Base-by-base conservation (phyloP, 2,888 invertebrate genomes). In the Xestoiulus laeticollis region DNA sequence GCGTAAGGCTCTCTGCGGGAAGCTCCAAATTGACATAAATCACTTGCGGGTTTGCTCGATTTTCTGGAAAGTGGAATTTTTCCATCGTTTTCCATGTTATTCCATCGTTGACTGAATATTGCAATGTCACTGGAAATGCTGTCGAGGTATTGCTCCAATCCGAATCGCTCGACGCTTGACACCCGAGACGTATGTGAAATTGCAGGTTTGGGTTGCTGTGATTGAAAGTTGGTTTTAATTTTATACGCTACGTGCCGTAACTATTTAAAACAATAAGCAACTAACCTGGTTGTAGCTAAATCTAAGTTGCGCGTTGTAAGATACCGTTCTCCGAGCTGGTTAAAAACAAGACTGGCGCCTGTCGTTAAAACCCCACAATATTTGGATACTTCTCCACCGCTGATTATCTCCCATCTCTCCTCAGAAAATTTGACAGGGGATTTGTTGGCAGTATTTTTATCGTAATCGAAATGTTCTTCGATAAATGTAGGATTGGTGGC, bases 21-120 rank as follows among this genome's bases (percentile, higher is more conserved):
- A 92, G 89, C 85, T 91, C 91, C 0, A 92, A 89, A 1, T 90
- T 91, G 10, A 91, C 90, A 88, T 92, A 92, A n/a, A 91, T 90
- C 22, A 88, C 89, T 89, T 90, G 90, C 86, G 90, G 90, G 78
- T 89, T 88, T 48, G 89, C 88, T 87, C 91, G 48, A 48, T 6
- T 12, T 19, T 48, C 19, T 48, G 12, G 90, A 88, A 91, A 91
- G 85, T 91, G 90, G 89, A 92, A 91, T 90, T 91, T 91, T 87
- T 92, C 91, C 3, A 92, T 90, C 26, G 91, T 91, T n/a, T 89
- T 90, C 92, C 92, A 92, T 14, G 90, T 89, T 8, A 92, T 90
- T 4, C 92, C 92, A 6, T 91, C 92, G 90, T 92, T 91, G 0
- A 90, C 90, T 2, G 92, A 92, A 90, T 91, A 92, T 90, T 92